Evolutionary conservation across 2,113 vertebrate genomes (phyloP), one percentile per base, ranked within the genome.

Genomic region (Triplophysa siluroides): DNA sequence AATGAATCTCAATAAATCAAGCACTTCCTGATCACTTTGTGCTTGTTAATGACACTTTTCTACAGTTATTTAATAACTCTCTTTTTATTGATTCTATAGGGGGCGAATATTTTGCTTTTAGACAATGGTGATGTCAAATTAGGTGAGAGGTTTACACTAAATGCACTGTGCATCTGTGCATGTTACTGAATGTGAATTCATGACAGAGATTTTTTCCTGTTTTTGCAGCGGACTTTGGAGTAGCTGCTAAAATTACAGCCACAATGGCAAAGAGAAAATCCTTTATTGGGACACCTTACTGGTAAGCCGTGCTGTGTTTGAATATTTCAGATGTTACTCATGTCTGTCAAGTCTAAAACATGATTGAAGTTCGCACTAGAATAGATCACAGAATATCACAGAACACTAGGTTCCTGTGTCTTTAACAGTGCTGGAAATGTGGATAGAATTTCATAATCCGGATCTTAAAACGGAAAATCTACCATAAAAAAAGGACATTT

Each of bases 221-320:
- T 79, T 82, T 78, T 85, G 19, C 89, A 99, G 98, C 98, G 85
- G 98, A 99, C 86, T 99, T 99, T 56, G 98, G 98, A 81, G 98
- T 99, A 3, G 97, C 98, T 68, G 98, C 98, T 88, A 99, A 99
- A 94, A 99, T 99, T 90, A 99, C 98, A 68, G 97, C 97, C 76
- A 99, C 98, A 62, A 99, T 99, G 82, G 98, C 97, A 50, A 99
- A 99, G 88, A 96, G 97, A 86, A 99, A 99, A 89, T 99, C 97
- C 23, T 99, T 99, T 81, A 99, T 99, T 73, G 98, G 98, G 88
- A 99, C 98, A 11, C 98, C 98, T 87, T 99, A 99, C 84, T 99
- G 98, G 98, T 99, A 90, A 96, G 92, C 86, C 23, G 10, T n/a
- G 9, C 19, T 21, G 6, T 54, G 5, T 54, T 1, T 16, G 10